Evolutionary conservation across 2,797 vertebrate species (phyloP), one percentile per base, ranked within the genome.

Genomic region (Aulostomus chinensis): DNA sequence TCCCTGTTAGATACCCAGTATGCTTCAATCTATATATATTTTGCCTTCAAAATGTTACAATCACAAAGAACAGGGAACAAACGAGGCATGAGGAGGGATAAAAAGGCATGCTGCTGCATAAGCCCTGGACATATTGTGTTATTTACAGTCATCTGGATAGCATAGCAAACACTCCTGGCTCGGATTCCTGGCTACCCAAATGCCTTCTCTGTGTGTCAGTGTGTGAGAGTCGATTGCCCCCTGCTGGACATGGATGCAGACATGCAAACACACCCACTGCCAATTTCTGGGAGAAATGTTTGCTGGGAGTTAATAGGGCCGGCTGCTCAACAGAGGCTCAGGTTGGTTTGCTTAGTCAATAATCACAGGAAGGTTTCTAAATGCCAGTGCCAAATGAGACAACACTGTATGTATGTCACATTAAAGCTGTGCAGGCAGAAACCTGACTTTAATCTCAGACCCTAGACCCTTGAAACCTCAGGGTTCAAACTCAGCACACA

Each of bases 191-290:
- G 9, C 32, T 25, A 49, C 47, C 58, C 58, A 49, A 66, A 50
- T 67, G 62, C 68, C 75, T 61, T 39, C 24, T 1, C 24, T 1
- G 36, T 36, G 54, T 38, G 34, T 38, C 11, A 0, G 49, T 66
- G 73, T 71, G 58, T 58, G 55, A 54, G 71, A 58, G 60, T 48
- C 1, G 33, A 54, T 53, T 72, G 85, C 86, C 85, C 81, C 75
- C 87, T 89, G 65, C 80, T 88, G 88, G 88, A 77, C 5, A 8
- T 36, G 65, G 36, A 59, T 2, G 2, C 41, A 47, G 41, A 52
- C 35, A 55, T 26, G 36, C 43, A 73, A 60, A 73, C 48, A 75
- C 46, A 63, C 37, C 26, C 40, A 20, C 37, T 61, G 48, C 12
- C 45, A 18, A 13, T 45, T 28, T 59, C 50, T 39, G 61, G 10